Percentiles rank a stretch among this genome's conserved stretches.
Evolutionary conservation across 2,797 vertebrate species (phyloP).

Genomic region (Mormyrops boulengeri): DNA sequence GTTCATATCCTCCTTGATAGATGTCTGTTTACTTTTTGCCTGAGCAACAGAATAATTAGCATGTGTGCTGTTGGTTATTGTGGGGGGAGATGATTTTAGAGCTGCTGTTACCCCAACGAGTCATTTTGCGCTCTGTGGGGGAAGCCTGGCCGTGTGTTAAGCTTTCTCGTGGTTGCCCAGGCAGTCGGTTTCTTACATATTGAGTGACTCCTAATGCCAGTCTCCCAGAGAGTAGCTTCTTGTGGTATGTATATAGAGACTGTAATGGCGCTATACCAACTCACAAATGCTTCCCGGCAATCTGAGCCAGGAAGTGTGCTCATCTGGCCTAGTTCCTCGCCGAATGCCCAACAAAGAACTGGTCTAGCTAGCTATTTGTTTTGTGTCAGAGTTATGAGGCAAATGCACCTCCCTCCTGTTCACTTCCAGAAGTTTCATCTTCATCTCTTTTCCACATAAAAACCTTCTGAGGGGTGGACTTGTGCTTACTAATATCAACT

Average conservation of each 20-base stretch:
- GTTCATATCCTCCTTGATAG: constrained; percentile 15
- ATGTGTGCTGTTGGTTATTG: constrained; percentile 22
- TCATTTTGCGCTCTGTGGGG: background rate
- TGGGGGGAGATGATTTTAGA: constrained; percentile 22
- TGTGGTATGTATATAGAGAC: background rate
- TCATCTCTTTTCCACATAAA: background rate
- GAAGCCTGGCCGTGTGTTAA: background rate
- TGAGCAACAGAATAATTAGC: constrained; percentile 21
- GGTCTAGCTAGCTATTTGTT: constrained; percentile 18
- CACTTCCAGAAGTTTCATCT: background rate
- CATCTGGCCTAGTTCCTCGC: background rate
- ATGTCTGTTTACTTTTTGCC: constrained; percentile 25
- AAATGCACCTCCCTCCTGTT: background rate
- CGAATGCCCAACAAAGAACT: background rate
- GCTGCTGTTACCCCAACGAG: background rate
- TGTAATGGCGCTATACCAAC: background rate
- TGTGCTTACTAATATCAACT: background rate
- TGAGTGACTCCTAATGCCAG: background rate
- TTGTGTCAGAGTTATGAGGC: constrained; percentile 12
- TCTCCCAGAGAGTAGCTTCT: background rate
- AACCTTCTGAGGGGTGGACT: background rate
- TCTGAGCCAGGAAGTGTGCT: background rate
- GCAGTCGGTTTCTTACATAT: background rate
- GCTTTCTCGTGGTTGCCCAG: background rate
- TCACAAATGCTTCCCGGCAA: constrained; percentile 3